These are phyloP conservation scores for Sussaba pulchella DNA, from an alignment of 2,888 invertebrate species.

Conservation along the genomic window DNA sequence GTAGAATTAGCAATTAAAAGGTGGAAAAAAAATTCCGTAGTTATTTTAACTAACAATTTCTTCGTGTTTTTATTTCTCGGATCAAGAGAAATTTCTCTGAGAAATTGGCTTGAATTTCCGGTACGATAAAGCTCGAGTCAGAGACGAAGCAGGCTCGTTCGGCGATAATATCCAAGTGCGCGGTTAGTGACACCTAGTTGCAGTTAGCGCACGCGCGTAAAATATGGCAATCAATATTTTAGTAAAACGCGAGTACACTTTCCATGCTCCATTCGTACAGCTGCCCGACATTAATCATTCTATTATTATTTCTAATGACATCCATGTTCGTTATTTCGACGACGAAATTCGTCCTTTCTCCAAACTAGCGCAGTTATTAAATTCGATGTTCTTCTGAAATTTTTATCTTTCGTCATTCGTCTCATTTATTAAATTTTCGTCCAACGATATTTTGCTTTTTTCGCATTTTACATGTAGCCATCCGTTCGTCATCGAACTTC, in stretches of 20 bases:
- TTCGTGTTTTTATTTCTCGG: no score
- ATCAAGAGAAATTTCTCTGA: no score
- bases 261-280: background rate
- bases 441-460: no score
- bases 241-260: slow-evolving; percentile 8
- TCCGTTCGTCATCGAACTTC: no score
- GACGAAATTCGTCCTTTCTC: background rate
- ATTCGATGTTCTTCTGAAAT: no score
- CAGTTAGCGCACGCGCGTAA: slow-evolving; percentile 25
- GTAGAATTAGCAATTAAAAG: no score
- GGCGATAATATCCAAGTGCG: slow-evolving; percentile 28
- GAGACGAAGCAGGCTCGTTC: slow-evolving; percentile 20
- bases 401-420: no score
- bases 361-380: no score
- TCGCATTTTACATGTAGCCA: no score
- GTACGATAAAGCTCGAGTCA: slow-evolving; percentile 7
- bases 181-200: background rate
- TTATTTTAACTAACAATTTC: no score
- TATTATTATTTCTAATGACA: background rate
- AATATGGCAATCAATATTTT: slow-evolving; percentile 18
- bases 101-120: slow-evolving; percentile 31
- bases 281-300: background rate
- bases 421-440: no score
- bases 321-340: background rate
- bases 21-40: no score